A percentile compares a stretch with the other conserved stretches of the same genome.
phyloP scores from a whole-genome alignment of 2,113 vertebrate species.

The Petrocephalus zakoni region DNA sequence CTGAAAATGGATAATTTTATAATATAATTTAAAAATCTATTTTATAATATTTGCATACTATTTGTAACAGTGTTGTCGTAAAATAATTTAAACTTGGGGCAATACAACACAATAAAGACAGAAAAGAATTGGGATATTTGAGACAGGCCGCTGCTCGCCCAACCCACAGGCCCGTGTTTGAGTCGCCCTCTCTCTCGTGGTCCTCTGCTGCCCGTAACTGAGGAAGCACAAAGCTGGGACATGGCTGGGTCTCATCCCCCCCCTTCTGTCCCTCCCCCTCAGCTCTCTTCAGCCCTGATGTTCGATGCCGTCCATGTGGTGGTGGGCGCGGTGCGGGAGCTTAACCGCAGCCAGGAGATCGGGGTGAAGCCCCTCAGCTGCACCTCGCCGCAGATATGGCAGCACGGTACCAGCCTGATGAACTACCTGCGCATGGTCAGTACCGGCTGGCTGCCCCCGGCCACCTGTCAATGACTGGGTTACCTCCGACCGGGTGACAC shows the following conservation, averaged over 20 bases:
- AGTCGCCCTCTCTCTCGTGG: background rate
- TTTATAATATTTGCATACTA: background rate
- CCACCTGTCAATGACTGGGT: background rate
- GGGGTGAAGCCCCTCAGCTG: conserved; percentile 80
- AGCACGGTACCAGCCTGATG: conserved; percentile 86
- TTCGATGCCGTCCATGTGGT: conserved; percentile 85
- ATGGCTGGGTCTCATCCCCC: background rate
- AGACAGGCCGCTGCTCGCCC: background rate
- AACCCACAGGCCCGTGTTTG: background rate
- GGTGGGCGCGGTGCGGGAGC: conserved; percentile 75
- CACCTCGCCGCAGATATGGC: conserved; percentile 78
- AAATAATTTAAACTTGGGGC: background rate
- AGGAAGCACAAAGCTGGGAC: background rate
- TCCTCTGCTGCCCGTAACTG: background rate
- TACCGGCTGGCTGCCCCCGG: conserved; percentile 12
- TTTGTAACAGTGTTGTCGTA: background rate
- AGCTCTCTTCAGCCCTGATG: conserved; percentile 81
- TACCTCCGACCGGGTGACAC: background rate
- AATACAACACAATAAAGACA: background rate
- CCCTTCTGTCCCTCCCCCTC: background rate
- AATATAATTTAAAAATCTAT: background rate
- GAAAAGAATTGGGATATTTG: no score
- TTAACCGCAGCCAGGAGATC: conserved; percentile 86
- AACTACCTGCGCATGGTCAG: conserved; percentile 87
- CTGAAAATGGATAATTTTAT: background rate